Conservation (phyloP, 2,888 invertebrate species). For the Epirrhoe alternata region DNA sequence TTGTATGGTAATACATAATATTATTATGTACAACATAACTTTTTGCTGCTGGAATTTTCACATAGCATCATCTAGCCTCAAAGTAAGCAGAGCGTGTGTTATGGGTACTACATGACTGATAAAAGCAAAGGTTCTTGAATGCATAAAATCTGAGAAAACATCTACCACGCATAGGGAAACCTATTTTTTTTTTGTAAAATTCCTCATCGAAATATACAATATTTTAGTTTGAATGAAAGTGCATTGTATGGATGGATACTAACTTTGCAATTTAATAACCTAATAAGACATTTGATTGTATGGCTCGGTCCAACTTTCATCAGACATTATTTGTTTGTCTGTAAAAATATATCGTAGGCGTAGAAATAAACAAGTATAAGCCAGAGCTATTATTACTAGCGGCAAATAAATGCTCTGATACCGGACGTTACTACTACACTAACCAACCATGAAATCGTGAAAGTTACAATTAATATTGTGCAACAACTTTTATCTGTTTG, state of each 20-base stretch:
- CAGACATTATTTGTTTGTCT: conserved; percentile 15
- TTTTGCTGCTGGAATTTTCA: no score
- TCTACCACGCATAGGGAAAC: no score
- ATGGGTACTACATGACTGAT: no score
- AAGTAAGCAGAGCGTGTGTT: no score
- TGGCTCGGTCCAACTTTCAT: conserved; percentile 2
- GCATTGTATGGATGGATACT: background rate
- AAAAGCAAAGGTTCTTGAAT: no score
- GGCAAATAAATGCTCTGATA: conserved; percentile 38
- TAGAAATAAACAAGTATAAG: conserved; percentile 16
- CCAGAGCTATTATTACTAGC: conserved; percentile 37
- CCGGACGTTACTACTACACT: conserved; percentile 42
- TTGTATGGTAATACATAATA: no score
- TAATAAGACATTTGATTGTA: conserved; percentile 2
- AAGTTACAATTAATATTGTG: conserved; percentile 57
- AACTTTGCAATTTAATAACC: no score
- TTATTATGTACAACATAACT: no score
- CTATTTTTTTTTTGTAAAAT: no score
- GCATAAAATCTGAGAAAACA: no score
- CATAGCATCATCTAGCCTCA: no score
- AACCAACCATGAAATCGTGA: conserved; percentile 49
- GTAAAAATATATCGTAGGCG: conserved; percentile 31
- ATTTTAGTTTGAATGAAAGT: background rate
- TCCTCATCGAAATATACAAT: background rate
- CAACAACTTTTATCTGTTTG: conserved; percentile 51